These are phyloP conservation scores for Sebastes itinus DNA, from an alignment of 2,797 vertebrate genomes.

Conservation along the genomic window DNA sequence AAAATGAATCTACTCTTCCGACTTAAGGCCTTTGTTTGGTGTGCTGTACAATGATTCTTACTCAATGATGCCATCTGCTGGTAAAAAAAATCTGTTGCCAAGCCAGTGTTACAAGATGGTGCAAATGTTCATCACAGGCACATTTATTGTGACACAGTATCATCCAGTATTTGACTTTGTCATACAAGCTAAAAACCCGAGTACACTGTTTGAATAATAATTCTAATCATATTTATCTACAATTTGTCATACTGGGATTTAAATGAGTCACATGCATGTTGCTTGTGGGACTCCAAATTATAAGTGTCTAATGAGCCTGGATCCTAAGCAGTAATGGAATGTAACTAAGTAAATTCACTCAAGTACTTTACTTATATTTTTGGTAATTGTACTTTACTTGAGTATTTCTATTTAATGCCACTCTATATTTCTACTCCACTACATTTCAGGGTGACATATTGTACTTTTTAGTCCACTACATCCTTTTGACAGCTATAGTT, in stretches of 20 bases:
- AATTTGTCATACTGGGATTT: background rate
- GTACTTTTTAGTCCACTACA: background rate
- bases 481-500: background rate
- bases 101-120: background rate
- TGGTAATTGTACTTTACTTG: background rate
- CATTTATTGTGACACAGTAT: background rate
- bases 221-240: background rate
- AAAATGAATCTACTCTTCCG: background rate
- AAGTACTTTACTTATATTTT: background rate
- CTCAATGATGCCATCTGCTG: constrained; percentile 67
- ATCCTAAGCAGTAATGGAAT: background rate
- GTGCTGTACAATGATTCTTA: constrained; percentile 17
- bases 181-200: rapidly evolving
- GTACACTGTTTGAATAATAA: background rate
- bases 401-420: background rate
- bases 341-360: background rate
- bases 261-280: background rate
- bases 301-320: background rate
- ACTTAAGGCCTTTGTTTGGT: background rate
- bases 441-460: background rate
- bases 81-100: background rate
- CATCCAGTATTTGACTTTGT: background rate
- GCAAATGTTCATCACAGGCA: background rate
- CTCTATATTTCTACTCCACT: background rate
- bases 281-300: background rate